These are phyloP conservation scores for Ceratosolen solmsi DNA, from an alignment of 1,140 invertebrate species.

Conservation along the genomic window DNA sequence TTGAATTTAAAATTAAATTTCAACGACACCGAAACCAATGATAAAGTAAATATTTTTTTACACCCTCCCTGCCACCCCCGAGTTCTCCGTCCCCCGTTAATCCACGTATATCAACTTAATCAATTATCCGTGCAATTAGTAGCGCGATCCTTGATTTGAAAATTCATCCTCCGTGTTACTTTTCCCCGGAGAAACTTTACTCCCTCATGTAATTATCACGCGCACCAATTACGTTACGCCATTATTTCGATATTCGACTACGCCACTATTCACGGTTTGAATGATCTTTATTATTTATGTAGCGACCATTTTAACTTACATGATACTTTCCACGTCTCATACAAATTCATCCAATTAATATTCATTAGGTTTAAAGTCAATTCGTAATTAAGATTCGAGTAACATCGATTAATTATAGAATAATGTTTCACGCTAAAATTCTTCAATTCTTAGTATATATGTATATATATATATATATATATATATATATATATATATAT, in stretches of 20 bases:
- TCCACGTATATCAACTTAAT: slow-evolving; percentile 31
- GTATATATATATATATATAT: too few species aligned
- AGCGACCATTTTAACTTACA: background rate
- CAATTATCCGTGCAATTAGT: slow-evolving; percentile 51
- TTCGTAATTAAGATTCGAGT: background rate
- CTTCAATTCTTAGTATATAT: too few species aligned
- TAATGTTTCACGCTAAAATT: too few species aligned
- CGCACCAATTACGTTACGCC: slow-evolving; percentile 41
- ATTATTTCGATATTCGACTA: slow-evolving; percentile 29
- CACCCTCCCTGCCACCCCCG: too few species aligned
- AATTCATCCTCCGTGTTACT: slow-evolving; percentile 20
- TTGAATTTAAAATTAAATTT: too few species aligned
- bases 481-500: too few species aligned
- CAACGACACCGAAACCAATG: too few species aligned
- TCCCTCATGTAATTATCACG: slow-evolving; percentile 45
- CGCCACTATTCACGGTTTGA: background rate
- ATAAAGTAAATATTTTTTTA: too few species aligned
- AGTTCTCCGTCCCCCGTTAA: too few species aligned
- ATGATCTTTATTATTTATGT: slow-evolving; percentile 26
- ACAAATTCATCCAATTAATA: slow-evolving; percentile 1
- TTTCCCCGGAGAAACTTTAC: slow-evolving; percentile 29
- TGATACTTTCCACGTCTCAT: background rate
- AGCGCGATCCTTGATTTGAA: slow-evolving; percentile 35
- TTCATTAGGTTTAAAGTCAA: background rate
- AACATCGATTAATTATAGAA: too few species aligned